A percentile compares a stretch with the other conserved stretches of the same genome.
Conservation (phyloP, 2,797 vertebrate genomes). For the Malacoraja senta region DNA sequence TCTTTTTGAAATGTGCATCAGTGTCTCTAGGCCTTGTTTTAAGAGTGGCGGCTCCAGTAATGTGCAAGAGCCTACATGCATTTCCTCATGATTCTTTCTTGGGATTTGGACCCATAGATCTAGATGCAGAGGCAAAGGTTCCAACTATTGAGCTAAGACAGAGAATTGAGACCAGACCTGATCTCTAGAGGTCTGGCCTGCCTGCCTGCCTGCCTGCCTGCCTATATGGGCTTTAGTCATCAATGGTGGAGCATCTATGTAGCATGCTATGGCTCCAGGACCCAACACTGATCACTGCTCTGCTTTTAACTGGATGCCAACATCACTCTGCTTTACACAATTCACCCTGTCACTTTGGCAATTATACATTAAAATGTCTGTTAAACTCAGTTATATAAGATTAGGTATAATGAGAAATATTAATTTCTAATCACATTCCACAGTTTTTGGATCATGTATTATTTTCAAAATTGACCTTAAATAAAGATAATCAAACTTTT, state of each 20-base stretch:
- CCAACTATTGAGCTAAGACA: not conserved
- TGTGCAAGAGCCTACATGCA: too few relatives aligned
- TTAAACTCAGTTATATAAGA: not conserved
- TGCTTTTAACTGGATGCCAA: not conserved
- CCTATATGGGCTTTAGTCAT: not conserved
- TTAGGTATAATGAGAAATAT: not conserved
- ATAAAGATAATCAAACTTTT: not conserved
- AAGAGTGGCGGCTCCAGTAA: not conserved
- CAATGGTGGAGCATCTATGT: not conserved
- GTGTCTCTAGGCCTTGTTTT: too few relatives aligned
- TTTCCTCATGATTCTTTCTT: too few relatives aligned
- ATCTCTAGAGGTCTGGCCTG: not conserved
- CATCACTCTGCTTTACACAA: not conserved
- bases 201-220: not conserved
- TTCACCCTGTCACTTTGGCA: not conserved
- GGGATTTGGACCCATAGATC: not conserved
- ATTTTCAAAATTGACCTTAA: not conserved
- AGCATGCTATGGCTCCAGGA: not conserved
- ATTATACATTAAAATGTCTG: not conserved
- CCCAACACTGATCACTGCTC: not conserved
- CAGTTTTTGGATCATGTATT: not conserved
- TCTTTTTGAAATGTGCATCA: too few relatives aligned
- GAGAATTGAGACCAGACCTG: not conserved
- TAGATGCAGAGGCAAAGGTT: not conserved
- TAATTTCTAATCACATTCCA: not conserved